phyloP scores from a whole-genome alignment of 2,888 invertebrate genomes.

The Drosophila ezoana region DNA sequence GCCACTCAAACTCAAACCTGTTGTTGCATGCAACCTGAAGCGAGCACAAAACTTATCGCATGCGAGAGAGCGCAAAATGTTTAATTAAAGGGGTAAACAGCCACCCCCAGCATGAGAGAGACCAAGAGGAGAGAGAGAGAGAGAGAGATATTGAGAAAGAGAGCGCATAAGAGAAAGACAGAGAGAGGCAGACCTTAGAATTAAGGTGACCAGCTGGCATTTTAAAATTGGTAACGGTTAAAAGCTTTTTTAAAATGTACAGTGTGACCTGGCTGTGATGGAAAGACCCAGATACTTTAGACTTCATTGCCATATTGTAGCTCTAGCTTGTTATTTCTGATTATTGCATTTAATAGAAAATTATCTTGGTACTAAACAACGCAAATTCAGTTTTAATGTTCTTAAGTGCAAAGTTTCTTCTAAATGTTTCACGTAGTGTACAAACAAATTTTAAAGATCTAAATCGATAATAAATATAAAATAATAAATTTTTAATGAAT shows the following conservation, averaged over 20 bases:
- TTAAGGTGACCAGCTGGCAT: slow-evolving; percentile 46
- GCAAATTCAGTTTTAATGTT: too few species aligned
- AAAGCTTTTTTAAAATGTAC: slow-evolving; percentile 30
- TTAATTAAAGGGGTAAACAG: slow-evolving; percentile 18
- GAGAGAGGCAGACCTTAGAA: background rate
- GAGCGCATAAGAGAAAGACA: background rate
- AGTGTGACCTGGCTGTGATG: background rate
- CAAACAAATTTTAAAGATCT: too few species aligned
- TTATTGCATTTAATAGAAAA: too few species aligned
- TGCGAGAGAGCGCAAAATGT: slow-evolving; percentile 43
- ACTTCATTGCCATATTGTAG: too few species aligned
- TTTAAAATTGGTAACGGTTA: slow-evolving; percentile 27
- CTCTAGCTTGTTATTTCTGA: too few species aligned
- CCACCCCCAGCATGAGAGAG: slow-evolving; percentile 43
- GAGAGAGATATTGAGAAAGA: slow-evolving; percentile 1
- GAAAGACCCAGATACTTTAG: too few species aligned
- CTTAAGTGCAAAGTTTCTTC: too few species aligned
- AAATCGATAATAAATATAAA: too few species aligned
- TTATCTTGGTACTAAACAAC: too few species aligned
- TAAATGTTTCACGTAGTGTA: too few species aligned
- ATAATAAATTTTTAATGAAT: too few species aligned
- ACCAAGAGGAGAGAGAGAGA: background rate
- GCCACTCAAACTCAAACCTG: slow-evolving; percentile 68
- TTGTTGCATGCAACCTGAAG: slow-evolving; percentile 61
- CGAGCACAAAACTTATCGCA: slow-evolving; percentile 51